A percentile compares a stretch with the other conserved stretches of the same genome.
phyloP scores from a whole-genome alignment of 2,888 invertebrate species.

The Ommatoiulus sabulosus region DNA sequence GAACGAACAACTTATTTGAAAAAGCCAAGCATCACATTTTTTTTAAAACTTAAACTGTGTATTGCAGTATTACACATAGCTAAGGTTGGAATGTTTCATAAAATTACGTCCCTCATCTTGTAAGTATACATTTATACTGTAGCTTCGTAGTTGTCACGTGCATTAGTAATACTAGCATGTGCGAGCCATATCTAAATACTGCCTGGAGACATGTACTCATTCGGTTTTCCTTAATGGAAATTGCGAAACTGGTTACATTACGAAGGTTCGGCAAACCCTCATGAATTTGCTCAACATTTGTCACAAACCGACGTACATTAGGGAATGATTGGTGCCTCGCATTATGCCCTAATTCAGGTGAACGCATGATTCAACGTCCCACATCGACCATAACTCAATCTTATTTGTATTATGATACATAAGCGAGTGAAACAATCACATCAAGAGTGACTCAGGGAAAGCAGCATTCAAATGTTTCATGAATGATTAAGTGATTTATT shows the following conservation, averaged over 20 bases:
- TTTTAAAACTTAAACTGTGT: too few species aligned
- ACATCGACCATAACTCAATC: conserved; percentile 19
- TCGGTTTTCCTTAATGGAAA: neutral
- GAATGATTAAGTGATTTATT: conserved; percentile 36
- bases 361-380: conserved; percentile 19
- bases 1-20: too few species aligned
- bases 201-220: neutral
- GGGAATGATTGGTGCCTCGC: conserved; percentile 14
- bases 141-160: too few species aligned
- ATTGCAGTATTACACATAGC: too few species aligned
- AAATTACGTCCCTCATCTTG: too few species aligned
- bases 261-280: neutral
- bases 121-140: too few species aligned
- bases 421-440: conserved; percentile 9
- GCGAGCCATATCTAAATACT: too few species aligned
- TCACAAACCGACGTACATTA: neutral
- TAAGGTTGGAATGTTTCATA: too few species aligned
- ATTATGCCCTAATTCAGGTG: conserved; percentile 16
- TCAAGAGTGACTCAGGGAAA: neutral
- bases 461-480: neutral
- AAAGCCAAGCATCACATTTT: too few species aligned
- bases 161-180: too few species aligned
- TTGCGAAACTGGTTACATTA: neutral
- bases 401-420: neutral
- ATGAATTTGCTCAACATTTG: neutral